These are phyloP conservation scores for Abrostola triplasia DNA, from an alignment of 2,888 invertebrate species.

Conservation along the genomic window DNA sequence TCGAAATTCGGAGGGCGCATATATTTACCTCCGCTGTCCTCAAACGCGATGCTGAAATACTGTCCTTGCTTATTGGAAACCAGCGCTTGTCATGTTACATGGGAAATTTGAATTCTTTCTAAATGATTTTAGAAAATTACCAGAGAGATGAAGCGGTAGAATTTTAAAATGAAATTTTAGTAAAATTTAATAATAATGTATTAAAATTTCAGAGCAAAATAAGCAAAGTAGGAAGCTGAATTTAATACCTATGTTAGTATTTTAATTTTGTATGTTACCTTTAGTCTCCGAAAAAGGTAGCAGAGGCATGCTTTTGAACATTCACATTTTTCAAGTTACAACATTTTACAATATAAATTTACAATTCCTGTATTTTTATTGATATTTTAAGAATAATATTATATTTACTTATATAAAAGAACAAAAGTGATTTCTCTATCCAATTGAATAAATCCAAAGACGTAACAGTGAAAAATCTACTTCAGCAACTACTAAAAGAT, in stretches of 20 bases:
- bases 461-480: conserved; percentile 2
- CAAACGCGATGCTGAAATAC: conserved; percentile 53
- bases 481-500: background rate
- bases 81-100: conserved; percentile 39
- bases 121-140: conserved; percentile 14
- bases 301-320: too few relatives aligned
- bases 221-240: too few relatives aligned
- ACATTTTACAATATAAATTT: too few relatives aligned
- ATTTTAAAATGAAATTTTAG: conserved; percentile 17
- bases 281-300: too few relatives aligned
- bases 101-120: conserved; percentile 11
- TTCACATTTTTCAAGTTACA: too few relatives aligned
- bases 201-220: background rate
- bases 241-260: too few relatives aligned
- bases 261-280: too few relatives aligned
- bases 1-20: conserved; percentile 55
- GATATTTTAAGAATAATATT: too few relatives aligned
- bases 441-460: background rate
- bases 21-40: conserved; percentile 49
- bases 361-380: too few relatives aligned
- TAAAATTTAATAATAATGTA: background rate
- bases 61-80: conserved; percentile 53
- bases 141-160: background rate
- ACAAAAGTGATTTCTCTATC: too few relatives aligned
- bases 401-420: too few relatives aligned